A percentile compares a stretch with the other conserved stretches of the same genome.
Conservation (phyloP, 1,140 invertebrate species). For the Eupristina koningsbergeri region DNA sequence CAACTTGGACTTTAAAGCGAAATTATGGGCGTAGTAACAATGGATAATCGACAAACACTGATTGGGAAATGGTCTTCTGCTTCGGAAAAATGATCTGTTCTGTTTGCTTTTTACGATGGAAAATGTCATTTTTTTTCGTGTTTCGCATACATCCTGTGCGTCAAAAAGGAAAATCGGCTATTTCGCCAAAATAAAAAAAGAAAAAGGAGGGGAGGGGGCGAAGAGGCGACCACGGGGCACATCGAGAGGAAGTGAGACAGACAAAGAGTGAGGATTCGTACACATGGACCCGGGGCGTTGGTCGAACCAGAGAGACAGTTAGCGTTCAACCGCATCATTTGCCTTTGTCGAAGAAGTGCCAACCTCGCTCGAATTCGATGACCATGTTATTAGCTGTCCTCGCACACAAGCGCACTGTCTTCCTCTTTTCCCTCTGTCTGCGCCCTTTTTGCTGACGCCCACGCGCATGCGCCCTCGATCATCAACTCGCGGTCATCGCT, state of each 20-base stretch:
- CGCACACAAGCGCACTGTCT: not conserved
- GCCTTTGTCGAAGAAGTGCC: slow-evolving; percentile 46
- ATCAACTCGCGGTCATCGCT: slow-evolving; percentile 34
- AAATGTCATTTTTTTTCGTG: not conserved
- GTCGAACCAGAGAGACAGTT: slow-evolving; percentile 1
- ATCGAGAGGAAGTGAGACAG: not conserved
- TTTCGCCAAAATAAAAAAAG: not conserved
- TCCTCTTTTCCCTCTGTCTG: not conserved
- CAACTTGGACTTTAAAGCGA: not conserved
- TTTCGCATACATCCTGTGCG: not conserved
- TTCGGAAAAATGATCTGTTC: not conserved
- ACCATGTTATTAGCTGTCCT: slow-evolving; percentile 19
- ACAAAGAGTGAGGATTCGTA: not conserved
- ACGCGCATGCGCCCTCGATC: not conserved
- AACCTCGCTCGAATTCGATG: slow-evolving; percentile 5
- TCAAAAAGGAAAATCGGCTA: not conserved
- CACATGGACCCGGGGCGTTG: not conserved
- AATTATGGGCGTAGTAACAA: not conserved
- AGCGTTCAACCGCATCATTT: slow-evolving; percentile 46
- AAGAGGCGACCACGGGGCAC: too few species aligned
- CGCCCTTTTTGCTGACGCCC: not conserved
- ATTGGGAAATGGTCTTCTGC: not conserved
- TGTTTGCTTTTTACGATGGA: slow-evolving; percentile 4
- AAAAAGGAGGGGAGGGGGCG: too few species aligned
- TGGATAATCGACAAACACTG: not conserved